A percentile compares a stretch with the other conserved stretches of the same genome.
Evolutionary conservation across 2,797 vertebrate genomes (phyloP).

Genomic region (Poecilia picta): DNA sequence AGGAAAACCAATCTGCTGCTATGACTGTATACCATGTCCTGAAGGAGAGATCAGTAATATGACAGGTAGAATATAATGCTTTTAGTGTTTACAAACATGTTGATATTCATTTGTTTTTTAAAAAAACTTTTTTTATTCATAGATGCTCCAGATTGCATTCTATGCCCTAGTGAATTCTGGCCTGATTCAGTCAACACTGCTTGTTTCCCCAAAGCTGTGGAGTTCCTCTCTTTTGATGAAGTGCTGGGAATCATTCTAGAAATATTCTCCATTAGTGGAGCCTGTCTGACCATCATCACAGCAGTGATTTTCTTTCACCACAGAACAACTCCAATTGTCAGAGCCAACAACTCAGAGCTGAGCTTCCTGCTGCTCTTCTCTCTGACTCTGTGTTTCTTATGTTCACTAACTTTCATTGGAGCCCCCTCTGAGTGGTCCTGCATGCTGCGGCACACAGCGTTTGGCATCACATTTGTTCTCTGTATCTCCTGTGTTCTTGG

Average conservation of each 20-base stretch:
- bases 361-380: conserved; percentile 47
- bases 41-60: conserved; percentile 45
- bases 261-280: conserved; percentile 55
- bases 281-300: conserved; percentile 47
- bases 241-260: conserved; percentile 66
- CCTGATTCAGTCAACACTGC: conserved; percentile 53
- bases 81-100: neutral
- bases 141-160: conserved; percentile 54
- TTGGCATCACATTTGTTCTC: no score
- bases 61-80: conserved; percentile 59
- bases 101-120: neutral
- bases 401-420: no score
- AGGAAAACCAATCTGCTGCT: conserved; percentile 77
- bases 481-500: no score
- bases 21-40: conserved; percentile 80
- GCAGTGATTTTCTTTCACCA: conserved; percentile 14
- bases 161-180: conserved; percentile 70
- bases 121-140: neutral
- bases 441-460: no score
- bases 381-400: conserved; percentile 2
- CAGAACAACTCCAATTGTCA: conserved; percentile 59
- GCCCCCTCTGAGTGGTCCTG: no score
- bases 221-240: conserved; percentile 75
- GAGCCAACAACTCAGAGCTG: conserved; percentile 76
- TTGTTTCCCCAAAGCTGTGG: conserved; percentile 68